Evolutionary conservation across 92 coral and sea anemone genomes (phyloP).

Genomic region (Virgularia gustaviana): DNA sequence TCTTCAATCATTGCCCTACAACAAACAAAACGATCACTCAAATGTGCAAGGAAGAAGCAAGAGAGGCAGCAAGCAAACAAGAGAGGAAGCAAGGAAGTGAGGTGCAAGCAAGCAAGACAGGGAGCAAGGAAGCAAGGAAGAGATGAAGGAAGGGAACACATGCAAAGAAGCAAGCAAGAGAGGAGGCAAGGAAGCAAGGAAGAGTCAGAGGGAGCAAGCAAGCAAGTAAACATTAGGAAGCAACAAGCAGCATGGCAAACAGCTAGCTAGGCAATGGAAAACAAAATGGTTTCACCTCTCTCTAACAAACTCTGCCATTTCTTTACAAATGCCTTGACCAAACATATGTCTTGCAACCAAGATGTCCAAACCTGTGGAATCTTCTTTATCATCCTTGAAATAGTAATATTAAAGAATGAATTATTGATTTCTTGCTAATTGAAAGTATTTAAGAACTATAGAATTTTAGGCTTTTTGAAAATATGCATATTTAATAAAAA

Average conservation of each 20-base stretch:
- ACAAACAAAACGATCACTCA: not conserved
- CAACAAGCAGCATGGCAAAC: not conserved
- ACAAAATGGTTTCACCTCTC: slow-evolving; percentile 9
- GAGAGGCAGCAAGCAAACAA: not conserved
- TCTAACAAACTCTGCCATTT: slow-evolving; percentile 36
- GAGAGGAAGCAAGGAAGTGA: not conserved
- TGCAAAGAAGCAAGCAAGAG: not conserved
- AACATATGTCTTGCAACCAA: slow-evolving; percentile 23
- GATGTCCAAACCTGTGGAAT: slow-evolving; percentile 22
- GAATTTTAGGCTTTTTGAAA: not conserved
- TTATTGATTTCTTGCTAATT: no score
- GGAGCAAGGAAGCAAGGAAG: not conserved
- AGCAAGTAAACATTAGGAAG: not conserved
- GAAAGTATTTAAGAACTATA: no score
- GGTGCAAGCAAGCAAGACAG: not conserved
- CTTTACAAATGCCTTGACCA: slow-evolving; percentile 17
- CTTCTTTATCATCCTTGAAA: slow-evolving; percentile 22
- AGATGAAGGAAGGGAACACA: not conserved
- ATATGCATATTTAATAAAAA: not conserved
- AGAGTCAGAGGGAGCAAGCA: not conserved
- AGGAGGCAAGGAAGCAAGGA: not conserved
- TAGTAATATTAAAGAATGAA: not conserved
- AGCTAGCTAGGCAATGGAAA: slow-evolving; percentile 43
- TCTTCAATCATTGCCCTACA: slow-evolving; percentile 31
- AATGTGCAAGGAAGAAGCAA: not conserved